Evolutionary conservation across 2,888 invertebrate genomes (phyloP), one percentile per base, ranked within the genome.

Genomic region (Rotaria macrura): DNA sequence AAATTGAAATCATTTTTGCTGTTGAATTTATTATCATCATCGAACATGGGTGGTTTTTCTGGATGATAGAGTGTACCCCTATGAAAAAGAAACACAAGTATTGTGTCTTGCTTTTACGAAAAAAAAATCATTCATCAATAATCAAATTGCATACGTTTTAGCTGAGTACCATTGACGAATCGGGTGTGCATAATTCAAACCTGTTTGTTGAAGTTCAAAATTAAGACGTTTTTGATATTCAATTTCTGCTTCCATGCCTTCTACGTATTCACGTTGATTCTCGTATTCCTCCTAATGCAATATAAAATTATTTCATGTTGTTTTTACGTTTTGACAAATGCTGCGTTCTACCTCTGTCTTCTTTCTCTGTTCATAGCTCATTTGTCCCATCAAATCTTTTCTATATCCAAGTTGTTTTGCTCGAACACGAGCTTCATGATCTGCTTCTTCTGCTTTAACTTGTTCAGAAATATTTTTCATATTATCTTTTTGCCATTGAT

Each of bases 241-340:
- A n/a, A 79, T 43, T 79, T 79, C 79, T 79, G 79, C 25, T 79
- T 79, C 43, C 79, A 79, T 79, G n/a, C 79, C 40, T 79, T 79
- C 79, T 12, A n/a, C 43, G n/a, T 43, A n/a, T 79, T 79, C 79
- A 43, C 79, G 79, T 79, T 43, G 79, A 79, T 20, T 79, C 25
- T 79, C 79, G 20, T 79, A 43, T 79, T 43, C 79, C 10, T 79
- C 79, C 79, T 79, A n/a, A 43, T 25, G 20, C 17, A 43, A 43
- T 14, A 12, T 25, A 1, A 25, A 43, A 12, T 43, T n/a, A 6
- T 10, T 38, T 74, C 9, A 23, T 79, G 3, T 25, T 38, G 40
- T 25, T 20, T 7, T 40, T 10, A 12, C 14, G 12, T 25, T 25
- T 1, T 65, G 10, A 65, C 20, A 34, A 34, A n/a, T n/a, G 34